These are phyloP conservation scores for Talpa occidentalis DNA, from an alignment of 2,113 vertebrate species.

Conservation along the genomic window DNA sequence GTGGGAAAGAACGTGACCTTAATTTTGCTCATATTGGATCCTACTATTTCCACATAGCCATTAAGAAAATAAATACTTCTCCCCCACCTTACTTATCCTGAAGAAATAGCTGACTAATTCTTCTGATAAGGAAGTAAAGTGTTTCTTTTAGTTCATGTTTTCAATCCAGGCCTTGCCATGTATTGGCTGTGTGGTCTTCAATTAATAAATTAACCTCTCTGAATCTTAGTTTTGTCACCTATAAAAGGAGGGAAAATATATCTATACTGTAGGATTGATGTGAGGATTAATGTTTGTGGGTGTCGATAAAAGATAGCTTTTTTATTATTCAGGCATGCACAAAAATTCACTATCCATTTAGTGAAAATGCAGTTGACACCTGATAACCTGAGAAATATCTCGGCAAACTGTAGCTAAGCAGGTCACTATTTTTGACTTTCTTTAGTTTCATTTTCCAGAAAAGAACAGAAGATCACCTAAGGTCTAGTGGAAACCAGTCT, in stretches of 20 bases:
- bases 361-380: neutral
- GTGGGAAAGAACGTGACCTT: constrained; percentile 7
- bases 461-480: neutral
- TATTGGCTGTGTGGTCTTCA: neutral
- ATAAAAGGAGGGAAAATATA: neutral
- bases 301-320: neutral
- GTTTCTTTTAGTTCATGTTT: constrained; percentile 44
- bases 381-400: neutral
- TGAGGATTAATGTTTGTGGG: neutral
- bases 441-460: constrained; percentile 13
- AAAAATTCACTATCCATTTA: neutral
- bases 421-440: neutral
- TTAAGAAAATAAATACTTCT: neutral
- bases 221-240: neutral
- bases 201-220: constrained; percentile 20
- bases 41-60: neutral
- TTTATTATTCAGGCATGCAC: neutral
- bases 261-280: neutral
- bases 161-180: neutral
- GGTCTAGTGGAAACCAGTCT: neutral
- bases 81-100: neutral
- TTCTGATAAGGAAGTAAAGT: neutral
- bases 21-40: constrained; percentile 12
- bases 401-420: neutral
- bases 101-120: neutral